Evolutionary conservation across 2,888 invertebrate genomes (phyloP).

Genomic region (Orchestes rusci): DNA sequence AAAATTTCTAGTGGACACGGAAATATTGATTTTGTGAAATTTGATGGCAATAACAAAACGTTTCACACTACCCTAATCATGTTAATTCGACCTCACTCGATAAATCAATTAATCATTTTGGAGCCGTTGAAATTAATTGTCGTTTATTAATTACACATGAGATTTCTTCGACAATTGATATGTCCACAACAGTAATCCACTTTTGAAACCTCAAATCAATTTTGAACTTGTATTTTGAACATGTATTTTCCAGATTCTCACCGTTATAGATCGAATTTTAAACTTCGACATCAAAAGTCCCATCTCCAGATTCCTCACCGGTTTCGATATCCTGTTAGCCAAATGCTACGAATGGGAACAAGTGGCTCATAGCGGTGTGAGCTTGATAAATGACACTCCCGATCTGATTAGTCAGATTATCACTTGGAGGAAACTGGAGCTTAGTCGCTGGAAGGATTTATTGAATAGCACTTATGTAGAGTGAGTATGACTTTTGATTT

Average conservation of each 20-base stretch:
- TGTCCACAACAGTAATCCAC: too few species aligned
- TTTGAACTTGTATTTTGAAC: too few species aligned
- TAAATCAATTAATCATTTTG: too few species aligned
- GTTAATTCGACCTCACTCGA: too few species aligned
- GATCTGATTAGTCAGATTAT: constrained; percentile 76
- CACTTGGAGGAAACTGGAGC: constrained; percentile 84
- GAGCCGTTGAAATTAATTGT: too few species aligned
- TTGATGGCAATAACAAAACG: too few species aligned
- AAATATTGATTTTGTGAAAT: too few species aligned
- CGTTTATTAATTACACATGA: too few species aligned
- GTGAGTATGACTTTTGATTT: constrained; percentile 42
- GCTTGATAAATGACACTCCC: constrained; percentile 65
- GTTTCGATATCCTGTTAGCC: constrained; percentile 80
- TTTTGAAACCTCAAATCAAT: too few species aligned
- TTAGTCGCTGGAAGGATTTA: constrained; percentile 81
- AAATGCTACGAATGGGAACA: constrained; percentile 89
- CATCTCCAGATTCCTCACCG: constrained; percentile 80
- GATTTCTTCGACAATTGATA: too few species aligned
- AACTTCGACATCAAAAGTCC: constrained; percentile 74
- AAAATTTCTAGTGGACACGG: too few species aligned
- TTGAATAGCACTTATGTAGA: constrained; percentile 60
- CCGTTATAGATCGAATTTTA: constrained; percentile 57
- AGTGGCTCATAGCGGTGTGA: constrained; percentile 80
- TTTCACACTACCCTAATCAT: too few species aligned
- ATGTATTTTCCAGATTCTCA: constrained; percentile 50